Evolutionary conservation across 1,140 invertebrate genomes (phyloP).

Genomic region (Drosophila ohnishii): DNA sequence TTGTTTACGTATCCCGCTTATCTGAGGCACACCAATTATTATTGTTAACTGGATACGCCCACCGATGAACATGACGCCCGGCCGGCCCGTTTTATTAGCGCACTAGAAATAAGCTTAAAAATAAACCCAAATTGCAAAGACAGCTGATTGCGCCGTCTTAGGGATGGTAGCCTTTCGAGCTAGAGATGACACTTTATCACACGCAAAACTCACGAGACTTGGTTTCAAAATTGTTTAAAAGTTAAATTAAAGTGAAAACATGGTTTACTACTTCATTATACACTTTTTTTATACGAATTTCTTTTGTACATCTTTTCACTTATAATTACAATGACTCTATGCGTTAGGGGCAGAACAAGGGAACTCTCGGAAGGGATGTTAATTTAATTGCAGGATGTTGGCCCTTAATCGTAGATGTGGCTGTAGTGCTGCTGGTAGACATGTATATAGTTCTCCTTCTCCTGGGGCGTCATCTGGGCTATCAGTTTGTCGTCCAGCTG

Average conservation of each 20-base stretch:
- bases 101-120: slow-evolving; percentile 41
- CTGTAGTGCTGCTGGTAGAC: slow-evolving; percentile 97
- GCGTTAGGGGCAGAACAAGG: slow-evolving; percentile 7
- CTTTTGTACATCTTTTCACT: slow-evolving; percentile 29
- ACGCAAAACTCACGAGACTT: neutral
- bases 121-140: slow-evolving; percentile 23
- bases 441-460: slow-evolving; percentile 97
- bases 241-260: neutral
- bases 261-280: slow-evolving; percentile 11
- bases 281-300: slow-evolving; percentile 20
- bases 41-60: slow-evolving; percentile 37
- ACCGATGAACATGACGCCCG: slow-evolving; percentile 21
- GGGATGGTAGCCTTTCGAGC: neutral
- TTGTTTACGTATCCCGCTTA: slow-evolving; percentile 46
- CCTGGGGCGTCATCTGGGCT: slow-evolving; percentile 94
- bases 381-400: slow-evolving; percentile 8
- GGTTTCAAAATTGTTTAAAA: neutral
- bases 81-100: slow-evolving; percentile 23
- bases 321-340: slow-evolving; percentile 40
- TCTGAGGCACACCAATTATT: slow-evolving; percentile 44
- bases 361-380: slow-evolving; percentile 6
- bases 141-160: slow-evolving; percentile 29
- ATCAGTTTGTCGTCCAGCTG: slow-evolving; percentile 93
- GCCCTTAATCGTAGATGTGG: slow-evolving; percentile 87
- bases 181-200: neutral